Percentiles rank a stretch among this genome's conserved stretches.
phyloP scores from a whole-genome alignment of 1,140 invertebrate genomes.

The Calycopis cecrops region DNA sequence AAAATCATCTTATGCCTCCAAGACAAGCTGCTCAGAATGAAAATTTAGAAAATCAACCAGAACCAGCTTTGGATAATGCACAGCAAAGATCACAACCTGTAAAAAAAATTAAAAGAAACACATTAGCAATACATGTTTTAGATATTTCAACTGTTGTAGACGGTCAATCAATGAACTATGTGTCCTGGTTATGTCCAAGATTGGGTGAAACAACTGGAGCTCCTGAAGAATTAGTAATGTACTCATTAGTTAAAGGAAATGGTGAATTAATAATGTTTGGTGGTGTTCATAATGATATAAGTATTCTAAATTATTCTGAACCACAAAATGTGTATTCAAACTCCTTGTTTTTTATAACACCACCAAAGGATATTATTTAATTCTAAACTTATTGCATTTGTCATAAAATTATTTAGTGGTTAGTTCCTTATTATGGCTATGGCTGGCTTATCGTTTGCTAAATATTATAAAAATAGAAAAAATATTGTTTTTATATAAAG shows the following conservation, averaged over 20 bases:
- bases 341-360: conserved; percentile 86
- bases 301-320: conserved; percentile 68
- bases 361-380: conserved; percentile 84
- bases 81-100: conserved; percentile 51
- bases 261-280: conserved; percentile 96
- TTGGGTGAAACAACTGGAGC: conserved; percentile 78
- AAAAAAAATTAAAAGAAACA: conserved; percentile 76
- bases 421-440: too few species aligned
- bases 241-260: conserved; percentile 91
- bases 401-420: too few species aligned
- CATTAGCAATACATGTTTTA: conserved; percentile 89
- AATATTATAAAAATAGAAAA: too few species aligned
- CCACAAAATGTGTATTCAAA: conserved; percentile 83
- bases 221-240: conserved; percentile 93
- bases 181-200: conserved; percentile 86
- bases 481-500: too few species aligned
- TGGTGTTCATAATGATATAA: conserved; percentile 88
- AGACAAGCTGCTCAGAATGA: conserved; percentile 65
- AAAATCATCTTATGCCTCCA: conserved; percentile 67
- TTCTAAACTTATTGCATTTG: too few species aligned
- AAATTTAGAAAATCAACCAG: conserved; percentile 62
- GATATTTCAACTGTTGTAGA: conserved; percentile 86
- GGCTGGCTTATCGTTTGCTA: too few species aligned
- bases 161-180: conserved; percentile 77
- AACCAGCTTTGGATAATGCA: conserved; percentile 41